Conservation (phyloP, 2,888 invertebrate genomes). For the Tridacna crocea region DNA sequence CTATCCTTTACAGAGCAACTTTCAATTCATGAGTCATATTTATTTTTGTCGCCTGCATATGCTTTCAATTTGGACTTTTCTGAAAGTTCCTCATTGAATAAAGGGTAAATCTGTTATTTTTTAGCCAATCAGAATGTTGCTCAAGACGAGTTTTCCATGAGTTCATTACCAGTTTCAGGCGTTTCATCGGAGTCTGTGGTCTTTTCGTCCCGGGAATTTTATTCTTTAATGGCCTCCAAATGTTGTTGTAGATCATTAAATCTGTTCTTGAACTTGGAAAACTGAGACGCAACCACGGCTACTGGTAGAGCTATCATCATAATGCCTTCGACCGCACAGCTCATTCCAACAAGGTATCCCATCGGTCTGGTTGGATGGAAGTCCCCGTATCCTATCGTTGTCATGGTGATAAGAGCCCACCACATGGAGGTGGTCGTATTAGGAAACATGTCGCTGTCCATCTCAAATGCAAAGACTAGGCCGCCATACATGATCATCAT, state of each 20-base stretch:
- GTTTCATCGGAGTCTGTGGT: too few species aligned
- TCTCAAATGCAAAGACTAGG: constrained; percentile 12
- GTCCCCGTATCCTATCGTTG: constrained; percentile 83
- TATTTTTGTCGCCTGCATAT: too few species aligned
- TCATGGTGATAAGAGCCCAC: constrained; percentile 85
- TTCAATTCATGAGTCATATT: too few species aligned
- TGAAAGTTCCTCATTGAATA: too few species aligned
- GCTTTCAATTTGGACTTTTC: too few species aligned
- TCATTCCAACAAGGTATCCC: constrained; percentile 80
- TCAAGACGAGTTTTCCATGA: too few species aligned
- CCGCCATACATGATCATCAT: constrained; percentile 4
- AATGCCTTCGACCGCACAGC: constrained; percentile 81
- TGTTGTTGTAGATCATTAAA: constrained; percentile 5
- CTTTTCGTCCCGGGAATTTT: too few species aligned
- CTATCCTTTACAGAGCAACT: too few species aligned
- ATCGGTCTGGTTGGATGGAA: constrained; percentile 77
- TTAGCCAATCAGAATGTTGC: too few species aligned
- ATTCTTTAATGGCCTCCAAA: not conserved
- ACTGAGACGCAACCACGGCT: constrained; percentile 83
- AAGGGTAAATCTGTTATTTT: too few species aligned
- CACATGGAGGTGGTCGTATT: constrained; percentile 68
- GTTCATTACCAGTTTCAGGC: too few species aligned
- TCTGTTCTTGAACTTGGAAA: constrained; percentile 63
- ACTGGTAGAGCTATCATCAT: constrained; percentile 81
- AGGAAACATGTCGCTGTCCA: constrained; percentile 20